These are phyloP conservation scores for Anguilla anguilla DNA, from an alignment of 2,797 vertebrate genomes.

Conservation along the genomic window DNA sequence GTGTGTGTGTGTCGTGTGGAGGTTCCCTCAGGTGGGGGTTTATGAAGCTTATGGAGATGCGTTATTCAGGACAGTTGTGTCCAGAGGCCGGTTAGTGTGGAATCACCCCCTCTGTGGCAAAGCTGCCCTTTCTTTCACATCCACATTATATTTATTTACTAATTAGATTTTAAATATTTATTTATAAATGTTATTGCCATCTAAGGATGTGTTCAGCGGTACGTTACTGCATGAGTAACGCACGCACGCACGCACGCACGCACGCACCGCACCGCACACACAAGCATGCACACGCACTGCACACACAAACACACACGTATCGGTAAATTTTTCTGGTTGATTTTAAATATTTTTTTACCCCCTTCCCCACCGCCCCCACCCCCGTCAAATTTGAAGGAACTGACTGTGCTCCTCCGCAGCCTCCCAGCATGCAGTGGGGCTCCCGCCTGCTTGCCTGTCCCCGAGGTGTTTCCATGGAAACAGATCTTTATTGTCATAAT, in stretches of 20 bases:
- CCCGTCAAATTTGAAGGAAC: neutral
- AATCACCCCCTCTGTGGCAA: neutral
- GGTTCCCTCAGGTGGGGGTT: neutral
- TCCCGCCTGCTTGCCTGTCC: slow-evolving; percentile 21
- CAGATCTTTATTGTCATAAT: slow-evolving; percentile 41
- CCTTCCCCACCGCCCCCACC: neutral
- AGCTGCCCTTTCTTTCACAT: too few species aligned
- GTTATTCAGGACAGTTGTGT: neutral
- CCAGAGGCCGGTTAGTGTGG: neutral
- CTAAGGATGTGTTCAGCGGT: neutral
- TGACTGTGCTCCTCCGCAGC: slow-evolving; percentile 9
- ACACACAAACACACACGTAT: neutral
- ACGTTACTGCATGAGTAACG: neutral
- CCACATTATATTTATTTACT: neutral
- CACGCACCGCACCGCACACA: too few species aligned
- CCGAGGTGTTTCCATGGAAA: slow-evolving; percentile 40
- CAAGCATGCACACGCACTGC: too few species aligned
- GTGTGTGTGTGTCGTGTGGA: neutral
- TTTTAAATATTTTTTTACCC: neutral
- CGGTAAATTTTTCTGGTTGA: neutral
- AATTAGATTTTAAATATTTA: neutral
- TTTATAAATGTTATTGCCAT: neutral
- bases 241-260: neutral
- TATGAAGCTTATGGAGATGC: neutral
- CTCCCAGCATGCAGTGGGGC: neutral